Evolutionary conservation across 2,888 invertebrate species (phyloP), one percentile per base, ranked within the genome.

Genomic region (Heteromyza rotundicornis): DNA sequence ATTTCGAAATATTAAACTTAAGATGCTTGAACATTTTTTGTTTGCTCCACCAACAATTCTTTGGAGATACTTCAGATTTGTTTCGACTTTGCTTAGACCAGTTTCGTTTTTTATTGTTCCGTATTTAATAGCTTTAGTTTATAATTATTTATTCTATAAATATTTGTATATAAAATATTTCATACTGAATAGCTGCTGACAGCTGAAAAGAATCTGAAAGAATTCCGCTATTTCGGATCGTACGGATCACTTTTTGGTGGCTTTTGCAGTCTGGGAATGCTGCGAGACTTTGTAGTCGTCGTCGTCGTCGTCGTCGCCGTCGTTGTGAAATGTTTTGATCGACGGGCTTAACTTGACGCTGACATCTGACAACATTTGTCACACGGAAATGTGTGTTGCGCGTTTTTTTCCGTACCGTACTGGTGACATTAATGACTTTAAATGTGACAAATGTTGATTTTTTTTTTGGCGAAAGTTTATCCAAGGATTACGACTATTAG

Each of bases 1-100:
- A 27, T 27, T 27, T 27, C 10, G 27, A 23, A 14, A 52, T 40
- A 52, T 40, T 69, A 68, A 73, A 64, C 64, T 66, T 5, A 17
- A 54, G 32, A 54, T 52, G 20, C 27, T 40, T 40, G 65, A n/a
- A 65, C 63, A 67, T 59, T 32, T 32, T 32, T 32, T 12, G 7
- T 32, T 12, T 32, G 32, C 32, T n/a, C 16, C 17, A 14, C 16
- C 54, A 40, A 14, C 35, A 54, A 50, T 23, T 51, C 23, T n/a
- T 40, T 52, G 51, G 16, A 40, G 40, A 27, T 52, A n/a, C n/a
- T 52, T 24, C 16, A 60, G 35, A 35, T 40, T 40, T n/a, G n/a
- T 27, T 27, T 27, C 40, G n/a, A n/a, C n/a, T n/a, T n/a, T n/a
- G 40, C 40, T 3, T 40, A n/a, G n/a, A n/a, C n/a, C n/a, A 40